These are phyloP conservation scores for Penaeus monodon DNA, from an alignment of 2,888 invertebrate species.

Conservation along the genomic window DNA sequence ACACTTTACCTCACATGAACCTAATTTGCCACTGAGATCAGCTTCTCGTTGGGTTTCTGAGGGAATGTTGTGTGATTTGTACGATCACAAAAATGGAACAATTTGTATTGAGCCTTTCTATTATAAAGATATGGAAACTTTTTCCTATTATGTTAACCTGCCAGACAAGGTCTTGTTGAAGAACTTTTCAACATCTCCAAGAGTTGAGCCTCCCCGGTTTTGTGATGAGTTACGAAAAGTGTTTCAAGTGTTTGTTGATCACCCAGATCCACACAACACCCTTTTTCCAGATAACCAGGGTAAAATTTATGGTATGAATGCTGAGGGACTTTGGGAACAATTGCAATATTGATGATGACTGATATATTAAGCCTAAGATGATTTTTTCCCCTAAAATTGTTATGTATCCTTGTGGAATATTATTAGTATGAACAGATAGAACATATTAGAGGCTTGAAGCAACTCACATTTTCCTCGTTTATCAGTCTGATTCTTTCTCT, in stretches of 20 bases:
- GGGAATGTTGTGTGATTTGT: conserved; percentile 37
- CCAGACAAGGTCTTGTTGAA: conserved; percentile 51
- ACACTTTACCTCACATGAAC: conserved; percentile 53
- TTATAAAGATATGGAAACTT: conserved; percentile 36
- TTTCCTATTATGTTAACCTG: conserved; percentile 38
- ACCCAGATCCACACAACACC: conserved; percentile 48
- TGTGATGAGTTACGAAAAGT: conserved; percentile 43
- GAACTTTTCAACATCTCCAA: conserved; percentile 63
- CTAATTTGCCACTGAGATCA: conserved; percentile 46
- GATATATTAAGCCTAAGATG: too few species aligned
- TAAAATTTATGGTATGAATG: conserved; percentile 47
- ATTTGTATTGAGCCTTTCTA: conserved; percentile 59
- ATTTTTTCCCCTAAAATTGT: too few species aligned
- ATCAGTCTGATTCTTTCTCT: too few species aligned
- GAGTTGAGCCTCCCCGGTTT: conserved; percentile 62
- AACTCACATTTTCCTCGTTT: too few species aligned
- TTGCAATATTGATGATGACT: background rate
- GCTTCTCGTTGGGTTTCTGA: conserved; percentile 48
- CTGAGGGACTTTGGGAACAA: conserved; percentile 43
- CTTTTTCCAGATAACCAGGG: conserved; percentile 40
- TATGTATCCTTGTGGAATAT: too few species aligned
- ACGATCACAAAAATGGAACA: conserved; percentile 42
- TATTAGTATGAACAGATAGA: too few species aligned
- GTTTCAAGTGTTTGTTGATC: conserved; percentile 48
- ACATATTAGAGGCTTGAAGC: too few species aligned